Evolutionary conservation across 2,113 vertebrate genomes (phyloP).

Genomic region (Oriolus oriolus): DNA sequence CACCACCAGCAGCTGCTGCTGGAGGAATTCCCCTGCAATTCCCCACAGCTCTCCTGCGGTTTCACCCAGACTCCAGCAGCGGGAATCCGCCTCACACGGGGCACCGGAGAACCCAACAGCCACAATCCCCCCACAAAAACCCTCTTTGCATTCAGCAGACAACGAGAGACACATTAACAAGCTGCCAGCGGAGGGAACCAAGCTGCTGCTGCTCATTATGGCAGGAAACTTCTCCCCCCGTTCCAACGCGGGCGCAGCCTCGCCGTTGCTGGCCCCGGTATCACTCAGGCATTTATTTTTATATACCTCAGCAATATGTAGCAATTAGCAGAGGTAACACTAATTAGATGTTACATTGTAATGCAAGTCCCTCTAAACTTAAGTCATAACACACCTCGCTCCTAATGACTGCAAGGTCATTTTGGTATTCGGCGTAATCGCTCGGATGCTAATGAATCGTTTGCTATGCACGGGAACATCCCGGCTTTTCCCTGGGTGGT

Average conservation of each 20-base stretch:
- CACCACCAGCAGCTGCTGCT: background rate
- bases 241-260: background rate
- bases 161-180: background rate
- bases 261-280: background rate
- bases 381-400: constrained; percentile 67
- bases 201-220: background rate
- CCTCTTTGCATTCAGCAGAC: background rate
- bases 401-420: constrained; percentile 73
- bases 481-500: constrained; percentile 57
- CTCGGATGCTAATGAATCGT: constrained; percentile 68
- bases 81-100: background rate
- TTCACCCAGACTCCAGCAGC: background rate
- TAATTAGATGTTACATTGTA: constrained; percentile 78
- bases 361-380: constrained; percentile 70
- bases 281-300: constrained; percentile 56
- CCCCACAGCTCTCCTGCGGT: background rate
- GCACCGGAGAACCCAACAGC: background rate
- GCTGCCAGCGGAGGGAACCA: background rate
- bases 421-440: constrained; percentile 37
- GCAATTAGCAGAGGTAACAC: constrained; percentile 71
- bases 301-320: constrained; percentile 56
- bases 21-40: background rate
- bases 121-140: background rate
- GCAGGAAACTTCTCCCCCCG: background rate
- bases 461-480: constrained; percentile 65